Conservation (phyloP, 2,113 vertebrate genomes). For the Setophaga coronata region DNA sequence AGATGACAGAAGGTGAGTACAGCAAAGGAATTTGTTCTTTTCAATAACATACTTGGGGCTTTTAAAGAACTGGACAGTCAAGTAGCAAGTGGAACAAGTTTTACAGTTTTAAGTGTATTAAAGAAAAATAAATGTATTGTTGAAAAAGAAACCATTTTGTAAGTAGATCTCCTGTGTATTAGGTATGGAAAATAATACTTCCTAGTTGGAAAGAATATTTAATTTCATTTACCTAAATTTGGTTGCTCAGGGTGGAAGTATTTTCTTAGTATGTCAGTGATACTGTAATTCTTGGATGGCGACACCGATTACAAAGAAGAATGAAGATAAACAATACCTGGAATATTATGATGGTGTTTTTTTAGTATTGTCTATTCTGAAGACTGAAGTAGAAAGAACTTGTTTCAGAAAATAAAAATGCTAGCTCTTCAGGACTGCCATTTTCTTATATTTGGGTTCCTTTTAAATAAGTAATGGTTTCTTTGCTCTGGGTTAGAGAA, state of each 20-base stretch:
- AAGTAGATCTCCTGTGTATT: neutral
- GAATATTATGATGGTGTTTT: neutral
- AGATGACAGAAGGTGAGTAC: constrained; percentile 65
- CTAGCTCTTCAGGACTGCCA: neutral
- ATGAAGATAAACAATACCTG: neutral
- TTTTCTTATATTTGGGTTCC: neutral
- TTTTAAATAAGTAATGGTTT: neutral
- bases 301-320: neutral
- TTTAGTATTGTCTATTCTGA: neutral
- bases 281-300: neutral
- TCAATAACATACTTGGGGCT: neutral
- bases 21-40: neutral
- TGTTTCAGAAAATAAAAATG: neutral
- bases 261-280: neutral
- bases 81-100: neutral
- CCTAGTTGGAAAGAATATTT: neutral
- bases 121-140: neutral
- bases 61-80: neutral
- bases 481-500: neutral
- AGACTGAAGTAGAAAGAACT: neutral
- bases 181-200: neutral
- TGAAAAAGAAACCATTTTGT: neutral
- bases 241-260: neutral
- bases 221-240: neutral
- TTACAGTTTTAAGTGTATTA: neutral